Percentiles rank a stretch among this genome's conserved stretches.
Conservation (phyloP, 2,888 invertebrate genomes). For the Nemurella pictetii region DNA sequence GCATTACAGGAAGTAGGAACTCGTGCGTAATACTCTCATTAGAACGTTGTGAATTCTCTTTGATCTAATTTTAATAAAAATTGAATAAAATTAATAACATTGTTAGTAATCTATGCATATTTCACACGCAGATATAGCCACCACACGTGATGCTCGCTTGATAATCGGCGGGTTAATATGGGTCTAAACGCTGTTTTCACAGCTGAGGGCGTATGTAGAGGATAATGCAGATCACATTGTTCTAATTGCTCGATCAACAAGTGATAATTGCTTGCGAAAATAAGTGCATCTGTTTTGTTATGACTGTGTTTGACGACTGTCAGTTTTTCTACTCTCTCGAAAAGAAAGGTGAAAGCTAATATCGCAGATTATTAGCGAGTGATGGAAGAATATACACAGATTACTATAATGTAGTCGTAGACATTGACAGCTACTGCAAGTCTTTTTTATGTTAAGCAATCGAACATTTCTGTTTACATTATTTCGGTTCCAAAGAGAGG, state of each 20-base stretch:
- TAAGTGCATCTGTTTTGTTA: not conserved
- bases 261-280: not conserved
- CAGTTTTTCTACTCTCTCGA: not conserved
- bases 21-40: too few relatives aligned
- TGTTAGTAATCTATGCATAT: not conserved
- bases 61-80: too few relatives aligned
- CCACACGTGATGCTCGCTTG: too few relatives aligned
- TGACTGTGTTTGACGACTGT: not conserved
- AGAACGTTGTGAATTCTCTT: too few relatives aligned
- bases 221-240: not conserved
- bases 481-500: not conserved
- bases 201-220: not conserved
- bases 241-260: not conserved
- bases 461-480: not conserved
- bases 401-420: not conserved
- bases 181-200: not conserved
- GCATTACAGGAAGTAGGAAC: too few relatives aligned
- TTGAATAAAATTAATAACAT: too few relatives aligned
- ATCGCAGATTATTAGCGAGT: not conserved
- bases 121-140: not conserved
- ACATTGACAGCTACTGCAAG: not conserved
- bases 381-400: not conserved
- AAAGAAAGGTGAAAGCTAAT: not conserved
- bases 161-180: not conserved
- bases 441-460: not conserved